Percentiles rank a stretch among this genome's conserved stretches.
phyloP scores from a whole-genome alignment of 1,140 invertebrate species.

The Apolygus lucorum region DNA sequence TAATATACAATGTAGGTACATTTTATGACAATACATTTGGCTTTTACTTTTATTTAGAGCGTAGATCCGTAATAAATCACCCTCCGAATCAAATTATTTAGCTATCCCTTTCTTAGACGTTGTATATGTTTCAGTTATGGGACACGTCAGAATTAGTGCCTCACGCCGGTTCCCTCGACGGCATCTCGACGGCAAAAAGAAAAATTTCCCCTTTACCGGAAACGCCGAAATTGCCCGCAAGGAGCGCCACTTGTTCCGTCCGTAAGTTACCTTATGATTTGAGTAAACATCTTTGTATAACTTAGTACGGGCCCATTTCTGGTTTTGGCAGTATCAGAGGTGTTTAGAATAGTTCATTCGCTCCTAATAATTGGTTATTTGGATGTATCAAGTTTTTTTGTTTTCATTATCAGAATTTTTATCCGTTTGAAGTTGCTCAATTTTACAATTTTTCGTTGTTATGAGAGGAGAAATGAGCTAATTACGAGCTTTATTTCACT shows the following conservation, averaged over 20 bases:
- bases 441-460: too few relatives aligned
- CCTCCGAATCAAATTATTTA: too few relatives aligned
- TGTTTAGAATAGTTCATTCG: background rate
- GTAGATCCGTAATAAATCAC: too few relatives aligned
- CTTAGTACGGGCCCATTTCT: too few relatives aligned
- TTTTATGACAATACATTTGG: background rate
- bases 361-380: too few relatives aligned
- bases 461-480: too few relatives aligned
- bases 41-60: background rate
- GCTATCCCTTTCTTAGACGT: too few relatives aligned
- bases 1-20: background rate
- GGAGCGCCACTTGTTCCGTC: constrained; percentile 48
- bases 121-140: constrained; percentile 11
- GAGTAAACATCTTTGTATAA: constrained; percentile 16
- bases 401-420: too few relatives aligned
- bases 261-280: constrained; percentile 45
- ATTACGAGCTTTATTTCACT: too few relatives aligned
- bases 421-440: too few relatives aligned
- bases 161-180: constrained; percentile 34
- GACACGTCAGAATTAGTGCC: constrained; percentile 28
- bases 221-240: constrained; percentile 25
- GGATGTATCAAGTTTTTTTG: too few relatives aligned
- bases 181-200: constrained; percentile 25
- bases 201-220: constrained; percentile 20
- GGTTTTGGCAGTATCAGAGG: too few relatives aligned